Evolutionary conservation across 2,888 invertebrate genomes (phyloP).

Genomic region (Euphydryas editha): DNA sequence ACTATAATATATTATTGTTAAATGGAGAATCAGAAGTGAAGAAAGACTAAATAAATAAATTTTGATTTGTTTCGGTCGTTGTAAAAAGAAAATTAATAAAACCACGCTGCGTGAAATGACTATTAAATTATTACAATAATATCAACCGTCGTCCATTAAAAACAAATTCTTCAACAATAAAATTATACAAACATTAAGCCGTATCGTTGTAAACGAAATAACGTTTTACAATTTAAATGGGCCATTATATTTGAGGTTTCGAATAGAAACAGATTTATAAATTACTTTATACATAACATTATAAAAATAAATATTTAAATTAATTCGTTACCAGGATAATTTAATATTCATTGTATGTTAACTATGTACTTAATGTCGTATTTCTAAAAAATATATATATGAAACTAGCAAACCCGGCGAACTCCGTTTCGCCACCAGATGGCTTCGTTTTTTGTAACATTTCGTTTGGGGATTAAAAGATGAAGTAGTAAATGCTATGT

Average conservation of each 20-base stretch:
- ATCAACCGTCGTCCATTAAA: conserved; percentile 15
- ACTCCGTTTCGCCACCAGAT: too few species aligned
- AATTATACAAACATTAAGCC: conserved; percentile 2
- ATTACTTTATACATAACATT: conserved; percentile 18
- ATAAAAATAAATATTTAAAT: not conserved
- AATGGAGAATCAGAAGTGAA: not conserved
- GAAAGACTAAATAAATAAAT: not conserved
- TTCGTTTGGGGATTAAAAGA: too few species aligned
- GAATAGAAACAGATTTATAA: conserved; percentile 15
- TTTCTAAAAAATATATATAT: too few species aligned
- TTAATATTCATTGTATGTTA: conserved; percentile 22
- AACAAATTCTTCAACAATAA: conserved; percentile 17
- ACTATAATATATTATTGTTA: too few species aligned
- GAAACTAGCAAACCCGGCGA: too few species aligned
- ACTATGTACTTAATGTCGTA: conserved; percentile 15
- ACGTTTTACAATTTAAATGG: conserved; percentile 29
- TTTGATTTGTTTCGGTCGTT: not conserved
- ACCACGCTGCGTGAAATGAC: not conserved
- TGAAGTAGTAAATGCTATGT: too few species aligned
- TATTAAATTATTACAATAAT: not conserved
- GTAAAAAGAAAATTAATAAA: not conserved
- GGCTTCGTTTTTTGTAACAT: too few species aligned
- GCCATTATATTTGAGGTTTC: conserved; percentile 19
- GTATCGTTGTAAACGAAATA: conserved; percentile 13
- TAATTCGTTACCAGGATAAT: too few species aligned